Percentiles rank a stretch among this genome's conserved stretches.
Conservation (phyloP, 2,113 vertebrate genomes). For the Lagopus muta region DNA sequence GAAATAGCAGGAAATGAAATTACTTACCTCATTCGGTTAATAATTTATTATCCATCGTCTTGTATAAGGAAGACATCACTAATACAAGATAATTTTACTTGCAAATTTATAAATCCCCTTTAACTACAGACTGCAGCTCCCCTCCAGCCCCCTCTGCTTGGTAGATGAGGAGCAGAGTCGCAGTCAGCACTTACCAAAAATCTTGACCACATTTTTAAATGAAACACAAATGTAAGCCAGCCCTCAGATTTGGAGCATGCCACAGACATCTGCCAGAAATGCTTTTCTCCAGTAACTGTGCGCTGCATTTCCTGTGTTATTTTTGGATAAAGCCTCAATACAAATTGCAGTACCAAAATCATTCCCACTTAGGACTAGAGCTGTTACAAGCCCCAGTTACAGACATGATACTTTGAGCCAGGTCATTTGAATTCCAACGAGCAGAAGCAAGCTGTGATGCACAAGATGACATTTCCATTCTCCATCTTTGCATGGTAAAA, state of each 20-base stretch:
- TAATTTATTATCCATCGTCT: conserved; percentile 49
- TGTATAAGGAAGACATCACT: background rate
- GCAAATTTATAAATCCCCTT: background rate
- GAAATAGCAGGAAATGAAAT: conserved; percentile 26
- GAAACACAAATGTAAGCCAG: background rate
- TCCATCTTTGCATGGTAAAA: background rate
- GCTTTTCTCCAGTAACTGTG: background rate
- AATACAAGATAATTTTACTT: background rate
- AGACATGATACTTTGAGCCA: background rate
- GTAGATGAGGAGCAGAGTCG: background rate
- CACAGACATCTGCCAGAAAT: conserved; percentile 15
- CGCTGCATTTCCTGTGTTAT: conserved; percentile 39
- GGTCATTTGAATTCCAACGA: background rate
- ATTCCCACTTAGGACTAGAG: background rate
- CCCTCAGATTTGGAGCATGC: background rate
- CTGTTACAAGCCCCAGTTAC: background rate
- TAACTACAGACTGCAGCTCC: background rate
- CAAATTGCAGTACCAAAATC: background rate
- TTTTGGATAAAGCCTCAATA: conserved; percentile 14
- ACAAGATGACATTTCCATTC: background rate
- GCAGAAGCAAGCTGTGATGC: background rate
- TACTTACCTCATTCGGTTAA: background rate
- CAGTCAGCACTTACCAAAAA: background rate
- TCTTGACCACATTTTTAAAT: background rate
- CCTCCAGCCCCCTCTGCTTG: background rate